Conservation (phyloP, 2,888 invertebrate species). For the Pinctada fucata region DNA sequence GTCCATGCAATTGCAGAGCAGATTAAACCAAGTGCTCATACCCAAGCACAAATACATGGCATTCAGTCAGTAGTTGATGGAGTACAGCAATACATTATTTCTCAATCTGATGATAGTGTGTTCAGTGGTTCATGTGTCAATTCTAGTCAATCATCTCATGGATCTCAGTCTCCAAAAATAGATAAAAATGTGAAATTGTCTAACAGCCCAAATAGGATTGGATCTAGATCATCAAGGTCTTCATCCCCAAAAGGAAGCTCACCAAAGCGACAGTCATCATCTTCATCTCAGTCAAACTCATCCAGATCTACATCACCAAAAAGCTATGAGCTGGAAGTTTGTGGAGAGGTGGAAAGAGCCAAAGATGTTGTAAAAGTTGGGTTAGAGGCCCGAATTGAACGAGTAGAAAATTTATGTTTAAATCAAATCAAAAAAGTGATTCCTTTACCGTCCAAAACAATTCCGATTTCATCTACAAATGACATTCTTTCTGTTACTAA, state of each 20-base stretch:
- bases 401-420: constrained; percentile 42
- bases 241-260: constrained; percentile 32
- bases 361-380: constrained; percentile 56
- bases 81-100: constrained; percentile 17
- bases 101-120: neutral
- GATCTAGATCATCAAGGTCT: constrained; percentile 23
- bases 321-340: constrained; percentile 52
- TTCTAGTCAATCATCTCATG: constrained; percentile 26
- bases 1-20: constrained; percentile 1
- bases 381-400: constrained; percentile 62
- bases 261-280: constrained; percentile 24
- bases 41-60: constrained; percentile 21
- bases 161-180: constrained; percentile 21
- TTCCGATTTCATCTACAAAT: constrained; percentile 20
- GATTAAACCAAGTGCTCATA: constrained; percentile 2
- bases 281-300: constrained; percentile 35
- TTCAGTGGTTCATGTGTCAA: neutral
- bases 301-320: constrained; percentile 43
- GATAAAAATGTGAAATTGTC: constrained; percentile 16
- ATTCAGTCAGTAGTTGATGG: constrained; percentile 24
- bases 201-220: constrained; percentile 25
- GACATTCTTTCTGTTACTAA: constrained; percentile 9
- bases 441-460: constrained; percentile 1
- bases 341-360: constrained; percentile 56
- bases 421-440: constrained; percentile 30